phyloP scores from a whole-genome alignment of 2,113 vertebrate species.

The Zosterops hypoxanthus region DNA sequence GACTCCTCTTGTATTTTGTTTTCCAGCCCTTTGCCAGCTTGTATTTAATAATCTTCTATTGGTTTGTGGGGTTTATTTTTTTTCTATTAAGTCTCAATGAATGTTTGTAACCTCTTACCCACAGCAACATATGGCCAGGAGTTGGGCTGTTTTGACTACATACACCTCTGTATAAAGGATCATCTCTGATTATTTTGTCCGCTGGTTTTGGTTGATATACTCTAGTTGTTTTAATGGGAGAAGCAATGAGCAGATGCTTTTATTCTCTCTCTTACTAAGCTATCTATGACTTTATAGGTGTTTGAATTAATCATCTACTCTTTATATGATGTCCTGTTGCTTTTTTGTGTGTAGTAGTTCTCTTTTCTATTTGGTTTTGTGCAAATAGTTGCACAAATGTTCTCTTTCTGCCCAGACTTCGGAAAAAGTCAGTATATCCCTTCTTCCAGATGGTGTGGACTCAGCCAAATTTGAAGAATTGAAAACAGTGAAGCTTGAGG shows the following conservation, averaged over 20 bases:
- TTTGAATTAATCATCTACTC: neutral
- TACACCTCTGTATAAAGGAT: neutral
- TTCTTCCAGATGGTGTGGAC: slow-evolving; percentile 68
- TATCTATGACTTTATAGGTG: neutral
- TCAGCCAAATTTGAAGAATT: slow-evolving; percentile 76
- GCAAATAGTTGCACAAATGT: neutral
- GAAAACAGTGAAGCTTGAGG: slow-evolving; percentile 73
- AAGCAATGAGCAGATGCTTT: neutral
- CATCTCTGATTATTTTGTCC: neutral
- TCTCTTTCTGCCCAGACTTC: neutral
- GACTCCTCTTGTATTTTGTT: neutral
- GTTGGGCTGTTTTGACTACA: neutral
- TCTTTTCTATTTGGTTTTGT: neutral
- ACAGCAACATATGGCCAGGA: neutral
- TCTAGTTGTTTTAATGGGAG: neutral
- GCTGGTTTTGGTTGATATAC: neutral
- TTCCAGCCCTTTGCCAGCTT: neutral
- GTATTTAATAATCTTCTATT: neutral
- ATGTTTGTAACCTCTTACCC: neutral
- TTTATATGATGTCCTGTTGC: neutral
- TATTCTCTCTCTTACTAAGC: neutral
- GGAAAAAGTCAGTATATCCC: neutral
- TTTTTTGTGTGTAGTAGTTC: neutral
- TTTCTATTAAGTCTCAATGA: neutral
- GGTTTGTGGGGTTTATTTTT: neutral